Percentiles rank a stretch among this genome's conserved stretches.
phyloP scores from a whole-genome alignment of 2,888 invertebrate species.

The Euclidia mi region DNA sequence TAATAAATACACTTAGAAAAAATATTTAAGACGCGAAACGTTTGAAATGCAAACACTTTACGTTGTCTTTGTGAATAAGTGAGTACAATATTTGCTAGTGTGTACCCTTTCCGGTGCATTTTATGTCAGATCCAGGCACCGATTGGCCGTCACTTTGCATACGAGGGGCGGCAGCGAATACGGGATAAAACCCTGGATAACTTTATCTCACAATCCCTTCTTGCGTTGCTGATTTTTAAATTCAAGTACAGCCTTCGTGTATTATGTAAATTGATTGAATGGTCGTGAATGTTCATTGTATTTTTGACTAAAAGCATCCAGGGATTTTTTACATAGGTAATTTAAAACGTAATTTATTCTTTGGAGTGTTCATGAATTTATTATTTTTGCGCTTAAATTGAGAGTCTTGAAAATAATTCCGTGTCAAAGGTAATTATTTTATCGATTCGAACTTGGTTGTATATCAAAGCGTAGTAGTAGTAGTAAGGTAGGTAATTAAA shows the following conservation, averaged over 20 bases:
- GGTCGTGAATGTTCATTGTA: slow-evolving; percentile 67
- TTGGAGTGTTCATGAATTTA: slow-evolving; percentile 22
- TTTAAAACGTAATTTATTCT: slow-evolving; percentile 43
- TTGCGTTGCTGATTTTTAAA: slow-evolving; percentile 77
- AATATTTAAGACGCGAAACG: slow-evolving; percentile 36
- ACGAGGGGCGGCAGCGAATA: slow-evolving; percentile 61
- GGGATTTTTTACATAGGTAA: slow-evolving; percentile 45
- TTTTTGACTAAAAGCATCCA: slow-evolving; percentile 56
- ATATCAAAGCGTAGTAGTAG: background rate
- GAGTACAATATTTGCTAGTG: slow-evolving; percentile 56
- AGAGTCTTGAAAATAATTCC: slow-evolving; percentile 11
- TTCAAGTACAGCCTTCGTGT: slow-evolving; percentile 71
- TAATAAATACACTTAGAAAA: slow-evolving; percentile 33
- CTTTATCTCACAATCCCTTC: slow-evolving; percentile 73
- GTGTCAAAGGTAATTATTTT: slow-evolving; percentile 3
- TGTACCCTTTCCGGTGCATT: slow-evolving; percentile 67
- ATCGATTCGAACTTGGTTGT: slow-evolving; percentile 2
- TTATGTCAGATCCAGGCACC: slow-evolving; percentile 67
- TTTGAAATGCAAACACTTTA: slow-evolving; percentile 53
- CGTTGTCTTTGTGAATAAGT: slow-evolving; percentile 59
- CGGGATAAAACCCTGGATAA: slow-evolving; percentile 73
- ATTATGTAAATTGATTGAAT: slow-evolving; percentile 80
- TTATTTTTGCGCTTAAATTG: slow-evolving; percentile 21
- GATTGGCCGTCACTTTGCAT: slow-evolving; percentile 73
- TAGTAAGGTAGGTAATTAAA: background rate